Conservation (phyloP, 2,113 vertebrate species). For the Athene noctua region DNA sequence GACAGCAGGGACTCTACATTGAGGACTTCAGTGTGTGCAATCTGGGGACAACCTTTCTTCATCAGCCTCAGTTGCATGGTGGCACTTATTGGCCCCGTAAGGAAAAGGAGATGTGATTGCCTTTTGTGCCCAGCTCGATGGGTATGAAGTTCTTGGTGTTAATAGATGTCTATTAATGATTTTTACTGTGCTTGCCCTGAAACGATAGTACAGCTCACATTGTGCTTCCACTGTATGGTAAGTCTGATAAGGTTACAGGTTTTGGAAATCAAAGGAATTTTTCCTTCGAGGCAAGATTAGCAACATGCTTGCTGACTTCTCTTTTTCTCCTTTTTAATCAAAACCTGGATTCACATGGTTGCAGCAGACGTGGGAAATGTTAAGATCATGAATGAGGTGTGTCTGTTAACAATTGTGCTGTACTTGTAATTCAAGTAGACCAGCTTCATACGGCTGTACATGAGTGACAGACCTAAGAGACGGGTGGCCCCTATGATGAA, state of each 20-base stretch:
- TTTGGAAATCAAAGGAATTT: background rate
- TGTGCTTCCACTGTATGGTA: background rate
- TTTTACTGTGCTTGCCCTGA: background rate
- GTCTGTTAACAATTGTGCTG: background rate
- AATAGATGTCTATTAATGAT: background rate
- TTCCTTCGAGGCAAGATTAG: background rate
- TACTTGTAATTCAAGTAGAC: background rate
- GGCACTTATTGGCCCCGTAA: background rate
- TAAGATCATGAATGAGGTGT: background rate
- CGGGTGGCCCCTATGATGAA: background rate
- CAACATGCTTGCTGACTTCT: background rate
- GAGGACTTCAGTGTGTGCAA: background rate
- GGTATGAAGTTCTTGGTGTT: background rate
- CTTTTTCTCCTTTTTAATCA: background rate
- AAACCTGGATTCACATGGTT: background rate
- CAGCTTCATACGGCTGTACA: background rate
- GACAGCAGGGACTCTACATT: too few species aligned
- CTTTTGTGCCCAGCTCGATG: background rate
- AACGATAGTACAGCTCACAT: background rate
- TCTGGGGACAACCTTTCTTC: background rate
- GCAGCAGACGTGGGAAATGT: background rate
- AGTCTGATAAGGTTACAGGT: background rate
- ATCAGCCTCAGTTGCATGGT: background rate
- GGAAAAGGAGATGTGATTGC: background rate
- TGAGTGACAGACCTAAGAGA: background rate